Evolutionary conservation across 1,140 invertebrate genomes (phyloP).

Genomic region (Drosophila truncata): DNA sequence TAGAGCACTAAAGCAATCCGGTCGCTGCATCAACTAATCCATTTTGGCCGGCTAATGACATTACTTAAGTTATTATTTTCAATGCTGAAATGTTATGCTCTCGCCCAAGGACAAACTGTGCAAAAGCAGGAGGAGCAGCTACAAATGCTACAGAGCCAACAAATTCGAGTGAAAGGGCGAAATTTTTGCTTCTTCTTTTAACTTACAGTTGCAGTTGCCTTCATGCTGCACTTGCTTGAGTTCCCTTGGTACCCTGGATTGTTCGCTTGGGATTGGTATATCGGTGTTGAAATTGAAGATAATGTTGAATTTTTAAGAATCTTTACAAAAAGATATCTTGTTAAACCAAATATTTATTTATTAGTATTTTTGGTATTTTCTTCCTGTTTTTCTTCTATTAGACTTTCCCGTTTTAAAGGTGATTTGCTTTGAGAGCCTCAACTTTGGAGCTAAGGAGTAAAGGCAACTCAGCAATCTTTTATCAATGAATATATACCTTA

Average conservation of each 20-base stretch:
- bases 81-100: conserved; percentile 70
- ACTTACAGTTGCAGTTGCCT: conserved; percentile 51
- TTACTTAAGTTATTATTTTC: conserved; percentile 84
- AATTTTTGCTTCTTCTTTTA: conserved; percentile 52
- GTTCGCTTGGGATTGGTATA: not conserved
- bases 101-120: conserved; percentile 57
- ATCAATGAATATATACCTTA: too few relatives aligned
- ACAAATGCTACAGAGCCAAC: conserved; percentile 25
- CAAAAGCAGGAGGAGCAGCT: conserved; percentile 21
- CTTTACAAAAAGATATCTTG: too few relatives aligned
- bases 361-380: too few relatives aligned
- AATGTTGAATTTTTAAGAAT: too few relatives aligned
- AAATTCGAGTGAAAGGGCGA: conserved; percentile 59
- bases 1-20: conserved; percentile 25
- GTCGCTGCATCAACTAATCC: conserved; percentile 66
- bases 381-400: too few relatives aligned
- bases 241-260: conserved; percentile 14
- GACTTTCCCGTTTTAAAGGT: too few relatives aligned
- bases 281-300: too few relatives aligned
- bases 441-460: too few relatives aligned
- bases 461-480: too few relatives aligned
- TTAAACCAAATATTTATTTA: too few relatives aligned
- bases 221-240: conserved; percentile 35
- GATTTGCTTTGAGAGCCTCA: too few relatives aligned
- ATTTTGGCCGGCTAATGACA: conserved; percentile 75